A percentile compares a stretch with the other conserved stretches of the same genome.
phyloP scores from a whole-genome alignment of 2,113 vertebrate genomes.

The Callorhinus ursinus region DNA sequence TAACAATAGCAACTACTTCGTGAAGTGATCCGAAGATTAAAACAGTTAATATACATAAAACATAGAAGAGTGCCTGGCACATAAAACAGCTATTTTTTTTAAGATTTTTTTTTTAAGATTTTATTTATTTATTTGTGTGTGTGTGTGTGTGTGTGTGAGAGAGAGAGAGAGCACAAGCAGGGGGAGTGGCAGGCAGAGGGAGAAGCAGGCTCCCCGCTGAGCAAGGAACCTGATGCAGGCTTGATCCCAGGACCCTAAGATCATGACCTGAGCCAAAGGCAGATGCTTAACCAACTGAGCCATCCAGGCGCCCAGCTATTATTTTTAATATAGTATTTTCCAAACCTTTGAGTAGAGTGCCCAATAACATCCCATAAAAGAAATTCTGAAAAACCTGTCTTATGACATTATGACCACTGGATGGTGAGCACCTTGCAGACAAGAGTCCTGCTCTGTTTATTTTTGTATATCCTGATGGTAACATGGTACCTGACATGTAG shows the following conservation, averaged over 20 bases:
- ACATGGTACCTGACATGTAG: not conserved
- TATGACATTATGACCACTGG: no score
- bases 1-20: not conserved
- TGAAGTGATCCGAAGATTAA: not conserved
- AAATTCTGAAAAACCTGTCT: not conserved
- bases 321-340: not conserved
- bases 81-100: not conserved
- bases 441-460: not conserved
- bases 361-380: not conserved
- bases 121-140: no score
- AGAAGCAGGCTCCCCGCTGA: no score
- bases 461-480: not conserved
- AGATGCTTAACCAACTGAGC: no score
- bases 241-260: no score
- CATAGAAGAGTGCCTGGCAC: not conserved
- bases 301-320: not conserved
- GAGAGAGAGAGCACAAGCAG: no score
- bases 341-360: not conserved
- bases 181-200: no score
- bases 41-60: not conserved
- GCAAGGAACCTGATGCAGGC: no score
- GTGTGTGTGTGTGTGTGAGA: no score
- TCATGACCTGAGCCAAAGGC: no score
- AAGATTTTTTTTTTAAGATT: not conserved
- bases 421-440: not conserved